Base-by-base conservation (phyloP, 1,140 invertebrate species). In the Thrips palmi region DNA sequence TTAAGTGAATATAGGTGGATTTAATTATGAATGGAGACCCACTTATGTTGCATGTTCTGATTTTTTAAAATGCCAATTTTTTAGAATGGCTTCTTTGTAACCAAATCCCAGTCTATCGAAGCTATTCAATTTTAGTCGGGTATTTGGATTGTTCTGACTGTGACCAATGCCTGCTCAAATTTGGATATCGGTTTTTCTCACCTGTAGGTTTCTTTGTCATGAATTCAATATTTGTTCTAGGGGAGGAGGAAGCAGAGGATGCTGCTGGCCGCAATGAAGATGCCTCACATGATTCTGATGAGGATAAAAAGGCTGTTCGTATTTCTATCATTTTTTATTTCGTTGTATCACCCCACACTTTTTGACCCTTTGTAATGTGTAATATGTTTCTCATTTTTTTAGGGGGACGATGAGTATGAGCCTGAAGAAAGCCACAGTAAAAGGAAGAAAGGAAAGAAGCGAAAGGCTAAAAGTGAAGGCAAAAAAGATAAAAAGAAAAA, bases 401-500 rank as follows among this genome's bases (percentile, higher is more conserved):
- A 85, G 47, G 82, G 85, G 52, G 75, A 79, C 54, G 82, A 86
- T 51, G 80, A 85, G 51, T 84, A 83, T 50, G 81, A 84, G 52
- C 78, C 77, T 24, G 81, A 84, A 54, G 79, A 82, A 59, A 62
- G 58, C 33, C 67, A 77, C 44, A 84, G 55, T 39, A 62, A 84
- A 53, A 82, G 84, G 57, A 86, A 86, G 49, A 88, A 88, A 50
- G 83, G 81, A 4, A 91, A 91, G 55, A 91, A 91, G 54, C 69
- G 85, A 48, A 88, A 87, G 66, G 79, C 77, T 15, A 67, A 74
- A 47, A 74, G 82, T 45, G 83, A 86, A 51, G 78, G 84, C 40
- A 84, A 86, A 50, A 87, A 86, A 50, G 81, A 81, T 21, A 86
- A 85, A 57, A 86, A 86, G 56, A 80, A 83, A 54, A 91, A 89